Percentiles rank a stretch among this genome's conserved stretches.
These are phyloP conservation scores for Drosophila setifemur DNA, from an alignment of 1,140 invertebrate genomes.

Conservation along the genomic window DNA sequence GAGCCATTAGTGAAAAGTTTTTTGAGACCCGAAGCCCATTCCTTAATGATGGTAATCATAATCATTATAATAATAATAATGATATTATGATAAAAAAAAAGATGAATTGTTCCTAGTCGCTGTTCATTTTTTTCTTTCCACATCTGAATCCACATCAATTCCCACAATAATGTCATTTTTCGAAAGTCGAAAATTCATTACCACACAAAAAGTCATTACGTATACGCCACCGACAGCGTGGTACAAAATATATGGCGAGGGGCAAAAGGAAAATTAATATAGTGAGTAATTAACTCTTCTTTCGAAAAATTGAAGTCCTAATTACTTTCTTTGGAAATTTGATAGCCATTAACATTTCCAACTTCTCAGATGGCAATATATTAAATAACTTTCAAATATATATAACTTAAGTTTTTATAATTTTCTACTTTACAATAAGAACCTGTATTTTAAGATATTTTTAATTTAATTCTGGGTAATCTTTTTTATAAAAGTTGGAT, in stretches of 20 bases:
- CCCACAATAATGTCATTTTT: conserved; percentile 16
- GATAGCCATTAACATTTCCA: too few species aligned
- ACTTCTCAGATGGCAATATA: too few species aligned
- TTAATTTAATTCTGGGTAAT: too few species aligned
- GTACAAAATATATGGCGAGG: too few species aligned
- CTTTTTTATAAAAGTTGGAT: too few species aligned
- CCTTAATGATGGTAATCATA: too few species aligned
- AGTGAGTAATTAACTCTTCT: not conserved
- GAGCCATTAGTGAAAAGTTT: conserved; percentile 57
- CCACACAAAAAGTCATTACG: conserved; percentile 39
- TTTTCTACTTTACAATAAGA: too few species aligned
- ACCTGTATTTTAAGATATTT: too few species aligned
- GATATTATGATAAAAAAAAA: conserved; percentile 28
- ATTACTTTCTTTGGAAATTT: conserved; percentile 8
- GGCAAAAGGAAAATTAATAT: not conserved
- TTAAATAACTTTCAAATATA: too few species aligned
- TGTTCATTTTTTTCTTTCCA: not conserved
- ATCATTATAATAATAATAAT: conserved; percentile 19
- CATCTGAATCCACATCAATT: not conserved
- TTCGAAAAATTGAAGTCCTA: not conserved
- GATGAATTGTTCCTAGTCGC: conserved; percentile 55
- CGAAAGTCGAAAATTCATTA: conserved; percentile 49
- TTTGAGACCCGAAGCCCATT: not conserved
- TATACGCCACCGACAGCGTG: not conserved
- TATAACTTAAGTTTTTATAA: too few species aligned